These are phyloP conservation scores for Crypturellus undulatus DNA, from an alignment of 2,113 vertebrate species.

Conservation along the genomic window DNA sequence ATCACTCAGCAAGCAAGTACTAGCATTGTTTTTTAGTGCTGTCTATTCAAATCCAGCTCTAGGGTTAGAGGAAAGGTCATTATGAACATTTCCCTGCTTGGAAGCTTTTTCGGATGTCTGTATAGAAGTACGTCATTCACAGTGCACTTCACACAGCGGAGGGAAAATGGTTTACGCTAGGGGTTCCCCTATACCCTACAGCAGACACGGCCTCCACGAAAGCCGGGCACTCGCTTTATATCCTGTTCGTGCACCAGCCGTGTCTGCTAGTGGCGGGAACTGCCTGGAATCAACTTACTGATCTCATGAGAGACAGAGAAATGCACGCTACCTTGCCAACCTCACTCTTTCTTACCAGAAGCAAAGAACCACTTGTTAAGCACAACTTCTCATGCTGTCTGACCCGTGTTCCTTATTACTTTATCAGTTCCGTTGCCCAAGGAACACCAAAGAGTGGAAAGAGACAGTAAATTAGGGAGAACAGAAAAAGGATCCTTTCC, in stretches of 20 bases:
- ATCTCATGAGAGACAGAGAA: not conserved
- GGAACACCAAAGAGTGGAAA: not conserved
- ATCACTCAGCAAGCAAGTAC: not conserved
- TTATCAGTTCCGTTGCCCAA: not conserved
- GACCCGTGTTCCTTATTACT: not conserved
- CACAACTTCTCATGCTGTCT: too few relatives aligned
- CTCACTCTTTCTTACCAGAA: not conserved
- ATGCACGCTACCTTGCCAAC: not conserved
- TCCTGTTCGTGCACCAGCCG: rapidly evolving
- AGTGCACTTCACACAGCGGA: not conserved
- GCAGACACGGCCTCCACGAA: not conserved
- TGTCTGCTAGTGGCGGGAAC: rapidly evolving
- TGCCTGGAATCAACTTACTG: not conserved
- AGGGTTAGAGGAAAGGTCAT: not conserved
- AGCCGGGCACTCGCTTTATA: not conserved
- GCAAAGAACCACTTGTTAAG: too few relatives aligned
- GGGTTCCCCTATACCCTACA: not conserved
- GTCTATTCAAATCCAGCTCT: not conserved
- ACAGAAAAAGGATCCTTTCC: not conserved
- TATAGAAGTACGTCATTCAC: rapidly evolving
- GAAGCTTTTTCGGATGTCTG: not conserved
- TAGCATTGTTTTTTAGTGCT: not conserved
- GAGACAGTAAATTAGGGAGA: not conserved
- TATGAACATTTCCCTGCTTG: not conserved
- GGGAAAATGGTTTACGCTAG: not conserved